Base-by-base conservation (phyloP, 2,888 invertebrate species). In the Adelognathus sp. region DNA sequence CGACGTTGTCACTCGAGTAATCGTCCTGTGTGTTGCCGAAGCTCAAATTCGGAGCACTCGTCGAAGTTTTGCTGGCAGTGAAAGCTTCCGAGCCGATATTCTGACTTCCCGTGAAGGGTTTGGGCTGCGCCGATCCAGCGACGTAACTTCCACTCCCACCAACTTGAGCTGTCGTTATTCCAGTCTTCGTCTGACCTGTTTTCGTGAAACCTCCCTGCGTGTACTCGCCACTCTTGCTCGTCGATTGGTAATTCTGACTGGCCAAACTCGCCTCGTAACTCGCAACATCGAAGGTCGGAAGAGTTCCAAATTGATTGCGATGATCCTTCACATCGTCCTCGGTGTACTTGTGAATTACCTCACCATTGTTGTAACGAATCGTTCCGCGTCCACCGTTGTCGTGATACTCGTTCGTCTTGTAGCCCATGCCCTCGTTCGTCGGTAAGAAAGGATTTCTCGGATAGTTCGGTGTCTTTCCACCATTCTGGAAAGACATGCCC, bases 131-230 rank as follows among this genome's bases (percentile, higher is more conserved):
- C 6, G 85, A 84, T 5, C 87, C 86, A n/a, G 88, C 82, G 0
- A 89, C 86, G 29, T 90, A 91, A 61, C 85, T 88, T 0, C 88
- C 90, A 60, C 88, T 89, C 5, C 90, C 91, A 4, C 90, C 90
- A 2, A 90, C 75, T 60, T 88, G 82, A 31, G 90, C 90, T 5
- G 88, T 89, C 1, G 88, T 88, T 56, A 88, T 88, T 2, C 91
- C 90, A 1, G 91, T 90, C 50, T 85, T 89, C 0, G 90, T 90
- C 6, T 86, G 85, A 16, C 90, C 91, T 2, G 88, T 89, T 82
- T 91, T 91, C 0, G 90, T 90, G 50, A 91, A 91, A 29, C 87
- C 89, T 74, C 82, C 85, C 66, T 83, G 83, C 5, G 86, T 87
- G 27, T 79, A 73, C 18, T 56, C 73, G 58, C 67, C 71, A 31